Evolutionary conservation across 2,113 vertebrate species (phyloP), one percentile per base, ranked within the genome.

Genomic region (Oryzias javanicus): DNA sequence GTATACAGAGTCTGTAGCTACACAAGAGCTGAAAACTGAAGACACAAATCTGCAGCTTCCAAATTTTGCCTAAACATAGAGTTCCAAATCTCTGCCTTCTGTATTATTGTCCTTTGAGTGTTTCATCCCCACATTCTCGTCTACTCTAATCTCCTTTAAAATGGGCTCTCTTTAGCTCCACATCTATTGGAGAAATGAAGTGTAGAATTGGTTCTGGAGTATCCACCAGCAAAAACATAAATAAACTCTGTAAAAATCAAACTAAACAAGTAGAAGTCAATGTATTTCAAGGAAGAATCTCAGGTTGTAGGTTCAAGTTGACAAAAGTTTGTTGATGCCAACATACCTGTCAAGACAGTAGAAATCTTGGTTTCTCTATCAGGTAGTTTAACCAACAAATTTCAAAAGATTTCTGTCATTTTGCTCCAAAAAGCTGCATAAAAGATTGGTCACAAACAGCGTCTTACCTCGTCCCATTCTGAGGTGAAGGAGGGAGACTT

Each of bases 401-500:
- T 10, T 12, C 35, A 35, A 35, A 12, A 35, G 35, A 35, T 35
- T 35, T 35, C 8, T 35, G 10, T 1, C 35, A 35, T 35, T 13
- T 35, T 10, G 10, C 35, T 35, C 3, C 10, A 12, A 12, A 35
- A 35, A 35, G 35, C 35, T 35, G 35, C 35, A 10, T 2, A 35
- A 35, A 46, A 35, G 44, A 7, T 18, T 46, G 14, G 18, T 47
- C 46, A n/a, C 16, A 47, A 44, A 44, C 16, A 44, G 42, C 5
- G 42, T 44, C 6, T 44, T 90, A 98, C 97, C 97, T 99, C 97
- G 53, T 99, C 97, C 97, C 97, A 99, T 74, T 99, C 97, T 0
- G 96, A 98, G 42, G 96, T 93, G 42, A 99, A 99, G 15, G 97
- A 99, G 0, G 97, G 97, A 0, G 95, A 96, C 86, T 98, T 98